Evolutionary conservation across 2,797 vertebrate genomes (phyloP).

Genomic region (Denticeps clupeoides): DNA sequence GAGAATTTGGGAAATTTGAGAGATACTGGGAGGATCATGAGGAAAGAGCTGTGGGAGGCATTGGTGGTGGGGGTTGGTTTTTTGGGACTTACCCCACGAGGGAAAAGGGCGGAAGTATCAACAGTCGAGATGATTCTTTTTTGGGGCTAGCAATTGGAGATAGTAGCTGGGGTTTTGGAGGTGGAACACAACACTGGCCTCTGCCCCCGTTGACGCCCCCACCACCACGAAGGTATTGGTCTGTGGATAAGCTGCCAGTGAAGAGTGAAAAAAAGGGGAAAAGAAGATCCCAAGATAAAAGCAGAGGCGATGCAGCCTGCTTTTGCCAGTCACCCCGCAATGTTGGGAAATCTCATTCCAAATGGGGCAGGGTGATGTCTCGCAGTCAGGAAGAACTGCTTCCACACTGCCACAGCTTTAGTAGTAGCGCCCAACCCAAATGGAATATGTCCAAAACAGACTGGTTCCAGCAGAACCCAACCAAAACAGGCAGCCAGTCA

Average conservation of each 20-base stretch:
- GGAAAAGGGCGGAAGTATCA: slow-evolving; percentile 61
- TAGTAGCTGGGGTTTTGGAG: slow-evolving; percentile 48
- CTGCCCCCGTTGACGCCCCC: slow-evolving; percentile 56
- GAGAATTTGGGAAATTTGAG: slow-evolving; percentile 70
- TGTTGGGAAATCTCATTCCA: slow-evolving; percentile 43
- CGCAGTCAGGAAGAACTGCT: slow-evolving; percentile 63
- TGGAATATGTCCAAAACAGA: slow-evolving; percentile 58
- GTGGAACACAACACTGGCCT: slow-evolving; percentile 52
- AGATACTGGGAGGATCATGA: slow-evolving; percentile 68
- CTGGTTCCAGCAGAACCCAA: slow-evolving; percentile 50
- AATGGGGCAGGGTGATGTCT: slow-evolving; percentile 52
- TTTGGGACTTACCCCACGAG: slow-evolving; percentile 68
- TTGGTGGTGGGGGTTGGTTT: slow-evolving; percentile 68
- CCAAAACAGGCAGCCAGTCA: slow-evolving; percentile 61
- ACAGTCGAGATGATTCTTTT: slow-evolving; percentile 59
- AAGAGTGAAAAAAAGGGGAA: slow-evolving; percentile 64
- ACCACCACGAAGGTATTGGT: slow-evolving; percentile 77
- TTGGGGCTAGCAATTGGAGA: slow-evolving; percentile 49
- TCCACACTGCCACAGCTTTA: slow-evolving; percentile 59
- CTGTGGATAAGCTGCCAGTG: slow-evolving; percentile 76
- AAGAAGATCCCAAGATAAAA: slow-evolving; percentile 55
- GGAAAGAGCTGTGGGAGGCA: slow-evolving; percentile 57
- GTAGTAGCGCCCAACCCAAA: slow-evolving; percentile 48
- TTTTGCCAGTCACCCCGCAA: slow-evolving; percentile 55
- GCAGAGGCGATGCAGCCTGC: slow-evolving; percentile 42